Base-by-base conservation (phyloP, 2,797 vertebrate species). In the Lutjanus campechanus region DNA sequence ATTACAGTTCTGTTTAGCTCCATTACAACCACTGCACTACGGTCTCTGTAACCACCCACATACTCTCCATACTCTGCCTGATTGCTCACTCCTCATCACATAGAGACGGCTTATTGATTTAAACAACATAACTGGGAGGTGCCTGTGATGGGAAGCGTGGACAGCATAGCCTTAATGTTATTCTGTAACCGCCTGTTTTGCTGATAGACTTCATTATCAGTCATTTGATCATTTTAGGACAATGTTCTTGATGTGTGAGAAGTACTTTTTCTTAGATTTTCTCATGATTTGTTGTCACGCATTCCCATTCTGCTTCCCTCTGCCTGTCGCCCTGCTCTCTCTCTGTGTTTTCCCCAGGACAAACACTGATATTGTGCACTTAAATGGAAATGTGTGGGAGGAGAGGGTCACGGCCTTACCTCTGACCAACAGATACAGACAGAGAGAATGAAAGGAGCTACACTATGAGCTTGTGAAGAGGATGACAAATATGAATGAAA, bases 41-140 rank as follows among this genome's bases (percentile, higher is more conserved):
- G 65, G 65, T 59, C 41, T 83, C 69, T 66, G 63, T 60, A 59
- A 41, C 68, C 89, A 79, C 88, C 91, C 77, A 91, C 89, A 77
- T 79, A 46, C 43, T 73, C 74, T 53, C 75, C 58, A 77, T 67
- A 65, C 46, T 66, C 67, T 49, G 29, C 19, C 46, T 85, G 85
- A 91, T 85, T 88, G 76, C 60, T 63, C 40, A 11, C 72, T 79
- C 59, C 25, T 83, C 75, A 51, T 87, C 69, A 84, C 78, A 79
- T 22, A 53, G 46, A 64, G 67, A 78, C 44, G 17, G 81, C 64
- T 88, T 77, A 93, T 88, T 88, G 87, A 90, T 88, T 89, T 76
- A 84, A 90, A 85, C 71, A 79, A 77, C 70, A 82, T 85, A 83
- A 88, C 83, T 86, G 47, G 65, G 67, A 73, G 67, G 55, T 51